Conservation (phyloP, 1,140 invertebrate genomes). For the Cyclina sinensis region DNA sequence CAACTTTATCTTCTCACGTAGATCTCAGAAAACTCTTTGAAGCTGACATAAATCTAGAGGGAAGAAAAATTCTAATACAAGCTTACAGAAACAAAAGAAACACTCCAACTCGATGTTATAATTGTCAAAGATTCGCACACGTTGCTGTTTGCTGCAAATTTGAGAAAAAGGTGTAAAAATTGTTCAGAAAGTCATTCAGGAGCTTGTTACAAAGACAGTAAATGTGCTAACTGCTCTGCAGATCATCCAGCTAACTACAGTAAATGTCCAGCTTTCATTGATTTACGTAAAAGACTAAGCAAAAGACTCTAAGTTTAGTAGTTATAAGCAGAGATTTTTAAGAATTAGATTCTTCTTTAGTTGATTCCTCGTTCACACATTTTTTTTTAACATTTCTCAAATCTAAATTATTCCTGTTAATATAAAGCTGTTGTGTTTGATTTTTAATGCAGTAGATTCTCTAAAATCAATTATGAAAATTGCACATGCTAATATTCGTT, state of each 20-base stretch:
- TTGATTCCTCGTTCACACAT: not conserved
- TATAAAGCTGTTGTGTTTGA: too few relatives aligned
- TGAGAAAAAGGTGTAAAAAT: not conserved
- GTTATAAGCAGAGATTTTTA: too few relatives aligned
- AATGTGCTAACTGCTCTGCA: not conserved
- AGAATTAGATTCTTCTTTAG: not conserved
- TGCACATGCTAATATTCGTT: not conserved
- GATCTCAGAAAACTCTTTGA: not conserved
- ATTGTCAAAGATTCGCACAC: slow-evolving; percentile 20
- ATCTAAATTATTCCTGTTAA: too few relatives aligned
- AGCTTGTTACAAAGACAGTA: not conserved
- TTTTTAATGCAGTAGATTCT: too few relatives aligned
- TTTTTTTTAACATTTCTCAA: not conserved
- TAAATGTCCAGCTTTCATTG: not conserved
- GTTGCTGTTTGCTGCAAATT: not conserved
- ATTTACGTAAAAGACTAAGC: not conserved
- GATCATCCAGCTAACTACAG: not conserved
- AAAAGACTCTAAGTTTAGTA: too few relatives aligned
- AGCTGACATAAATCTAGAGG: not conserved
- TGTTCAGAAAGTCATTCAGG: not conserved
- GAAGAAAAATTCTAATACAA: not conserved
- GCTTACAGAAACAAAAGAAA: not conserved
- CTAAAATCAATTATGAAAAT: slow-evolving; percentile 16
- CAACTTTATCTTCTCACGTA: not conserved
- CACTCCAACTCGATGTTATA: slow-evolving; percentile 9